Percentiles rank a stretch among this genome's conserved stretches.
Conservation (phyloP, 2,888 invertebrate genomes). For the Epicampocera succincta region DNA sequence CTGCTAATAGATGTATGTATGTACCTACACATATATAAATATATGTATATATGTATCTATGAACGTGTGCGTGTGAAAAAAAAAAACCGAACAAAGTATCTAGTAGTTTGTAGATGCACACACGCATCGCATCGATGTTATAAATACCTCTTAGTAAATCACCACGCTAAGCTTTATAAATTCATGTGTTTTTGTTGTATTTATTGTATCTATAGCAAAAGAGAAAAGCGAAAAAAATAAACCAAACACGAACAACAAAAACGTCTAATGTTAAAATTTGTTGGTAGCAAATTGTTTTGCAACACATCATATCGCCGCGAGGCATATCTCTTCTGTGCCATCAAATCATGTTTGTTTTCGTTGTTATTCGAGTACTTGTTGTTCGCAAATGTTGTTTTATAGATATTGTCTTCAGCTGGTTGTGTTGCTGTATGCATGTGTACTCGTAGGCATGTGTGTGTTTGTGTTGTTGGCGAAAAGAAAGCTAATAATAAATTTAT, state of each 20-base stretch:
- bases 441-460: too few relatives aligned
- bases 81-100: too few relatives aligned
- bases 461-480: constrained; percentile 21
- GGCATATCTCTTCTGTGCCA: constrained; percentile 40
- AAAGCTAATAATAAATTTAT: constrained; percentile 65
- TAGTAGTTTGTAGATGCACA: too few relatives aligned
- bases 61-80: too few relatives aligned
- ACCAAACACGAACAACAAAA: not conserved
- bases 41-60: too few relatives aligned
- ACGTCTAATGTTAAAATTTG: constrained; percentile 51
- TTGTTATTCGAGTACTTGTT: constrained; percentile 8
- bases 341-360: constrained; percentile 52
- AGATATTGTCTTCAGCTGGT: not conserved
- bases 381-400: not conserved
- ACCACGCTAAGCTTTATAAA: constrained; percentile 24
- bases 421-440: not conserved
- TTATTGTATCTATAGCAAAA: not conserved
- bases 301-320: constrained; percentile 12
- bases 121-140: not conserved
- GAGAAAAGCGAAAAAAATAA: not conserved
- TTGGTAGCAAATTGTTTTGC: constrained; percentile 44
- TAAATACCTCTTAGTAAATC: constrained; percentile 43
- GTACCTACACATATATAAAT: not conserved
- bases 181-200: too few relatives aligned
- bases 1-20: not conserved